Percentiles rank a stretch among this genome's conserved stretches.
phyloP scores from a whole-genome alignment of 2,797 vertebrate species.

The Enteromius radiatus region DNA sequence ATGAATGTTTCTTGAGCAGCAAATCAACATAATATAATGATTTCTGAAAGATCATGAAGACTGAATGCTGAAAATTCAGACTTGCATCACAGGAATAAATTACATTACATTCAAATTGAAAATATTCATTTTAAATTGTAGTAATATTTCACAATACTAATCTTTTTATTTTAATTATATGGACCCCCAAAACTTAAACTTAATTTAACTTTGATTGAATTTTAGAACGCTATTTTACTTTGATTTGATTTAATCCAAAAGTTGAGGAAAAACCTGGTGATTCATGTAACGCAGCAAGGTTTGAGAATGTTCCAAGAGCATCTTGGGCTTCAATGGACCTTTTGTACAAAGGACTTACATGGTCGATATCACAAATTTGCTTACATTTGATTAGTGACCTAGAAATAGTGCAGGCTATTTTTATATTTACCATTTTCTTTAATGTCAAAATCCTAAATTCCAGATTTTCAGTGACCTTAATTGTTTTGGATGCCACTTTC shows the following conservation, averaged over 20 bases:
- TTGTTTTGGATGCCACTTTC: background rate
- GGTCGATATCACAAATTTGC: constrained; percentile 14
- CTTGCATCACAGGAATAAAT: background rate
- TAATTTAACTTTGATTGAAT: background rate
- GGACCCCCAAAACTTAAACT: background rate
- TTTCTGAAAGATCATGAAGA: background rate
- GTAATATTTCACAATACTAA: background rate
- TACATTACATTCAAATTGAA: background rate
- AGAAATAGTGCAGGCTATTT: background rate
- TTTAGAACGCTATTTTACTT: background rate
- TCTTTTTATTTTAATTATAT: background rate
- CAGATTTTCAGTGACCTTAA: background rate
- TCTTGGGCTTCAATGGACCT: constrained; percentile 24
- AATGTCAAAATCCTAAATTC: background rate
- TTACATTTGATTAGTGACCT: constrained; percentile 30
- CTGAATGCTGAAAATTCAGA: background rate
- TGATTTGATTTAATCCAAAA: constrained; percentile 5
- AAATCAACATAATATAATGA: background rate
- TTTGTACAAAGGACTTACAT: constrained; percentile 11
- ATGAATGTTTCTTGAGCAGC: background rate
- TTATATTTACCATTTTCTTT: background rate
- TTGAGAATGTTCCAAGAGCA: constrained; percentile 5
- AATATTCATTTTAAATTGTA: background rate
- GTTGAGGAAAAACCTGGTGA: background rate
- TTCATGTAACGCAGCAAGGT: background rate